Evolutionary conservation across 2,797 vertebrate genomes (phyloP), one percentile per base, ranked within the genome.

Genomic region (Delichon dasypus): DNA sequence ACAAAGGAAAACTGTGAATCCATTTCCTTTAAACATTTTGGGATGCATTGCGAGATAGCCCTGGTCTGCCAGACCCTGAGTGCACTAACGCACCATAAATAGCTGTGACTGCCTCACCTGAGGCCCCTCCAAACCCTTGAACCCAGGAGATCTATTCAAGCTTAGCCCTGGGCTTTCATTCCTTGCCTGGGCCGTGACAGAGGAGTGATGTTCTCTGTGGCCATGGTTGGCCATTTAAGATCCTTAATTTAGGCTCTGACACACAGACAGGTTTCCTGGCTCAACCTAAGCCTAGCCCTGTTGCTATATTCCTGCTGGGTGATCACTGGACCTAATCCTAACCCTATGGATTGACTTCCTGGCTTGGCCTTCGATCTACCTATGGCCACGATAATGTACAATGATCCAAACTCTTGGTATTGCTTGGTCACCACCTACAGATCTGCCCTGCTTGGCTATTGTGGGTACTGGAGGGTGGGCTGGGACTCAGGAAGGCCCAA

Each of bases 191-290:
- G 7, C 20, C 73, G 13, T 29, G 54, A 38, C 2, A 53, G 34
- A 78, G 20, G 11, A 64, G 1, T 25, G 27, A 10, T 65, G 26
- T 2, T 50, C 23, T 71, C 53, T 25, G 14, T 0, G 0, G 16
- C 16, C 5, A 4, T 7, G 38, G 20, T 5, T n/a, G 47, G n/a
- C 27, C 22, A n/a, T 2, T 23, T 36, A 58, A 86, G 15, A 4
- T 11, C 40, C 27, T 68, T 71, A n/a, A 30, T 18, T 26, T n/a
- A 17, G 36, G 29, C 32, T 20, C 29, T 79, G 64, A 60, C 26
- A 14, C 44, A 36, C 16, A 70, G 13, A 57, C 7, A 2, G 2
- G 4, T 19, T 48, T 87, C n/a, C 54, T 74, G n/a, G 20, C 25
- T 71, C 12, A 2, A 3, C 13, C 21, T 34, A 34, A 82, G 29